Conservation (phyloP, 1,140 invertebrate species). For the Papilio polytes region DNA sequence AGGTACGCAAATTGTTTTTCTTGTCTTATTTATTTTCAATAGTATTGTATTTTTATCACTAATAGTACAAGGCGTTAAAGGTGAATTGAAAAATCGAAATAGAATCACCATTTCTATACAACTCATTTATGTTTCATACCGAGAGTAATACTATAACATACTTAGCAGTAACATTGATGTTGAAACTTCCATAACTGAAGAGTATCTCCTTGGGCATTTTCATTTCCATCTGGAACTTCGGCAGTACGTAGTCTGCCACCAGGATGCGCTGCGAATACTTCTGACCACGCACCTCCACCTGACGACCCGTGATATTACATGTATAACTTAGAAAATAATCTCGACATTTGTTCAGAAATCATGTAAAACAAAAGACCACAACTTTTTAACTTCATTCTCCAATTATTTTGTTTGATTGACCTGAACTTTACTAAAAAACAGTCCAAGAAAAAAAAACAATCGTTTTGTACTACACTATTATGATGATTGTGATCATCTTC, state of each 20-base stretch:
- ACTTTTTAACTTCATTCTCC: no score
- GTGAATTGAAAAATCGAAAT: no score
- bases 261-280: slow-evolving; percentile 89
- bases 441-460: no score
- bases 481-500: no score
- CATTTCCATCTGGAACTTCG: slow-evolving; percentile 95
- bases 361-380: no score
- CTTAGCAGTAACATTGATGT: slow-evolving; percentile 92
- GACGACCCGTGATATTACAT: not conserved
- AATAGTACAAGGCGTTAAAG: not conserved
- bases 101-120: no score
- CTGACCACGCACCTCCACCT: slow-evolving; percentile 84
- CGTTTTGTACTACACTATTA: no score
- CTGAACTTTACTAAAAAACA: no score
- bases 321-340: not conserved
- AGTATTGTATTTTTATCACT: not conserved
- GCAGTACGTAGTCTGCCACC: slow-evolving; percentile 96
- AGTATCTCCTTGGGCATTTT: slow-evolving; percentile 92
- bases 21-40: not conserved
- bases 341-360: no score
- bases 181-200: slow-evolving; percentile 91
- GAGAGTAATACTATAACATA: slow-evolving; percentile 78
- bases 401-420: no score
- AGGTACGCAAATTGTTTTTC: not conserved
- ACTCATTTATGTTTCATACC: no score